Base-by-base conservation (phyloP, 2,888 invertebrate species). In the Lasioglossum marginatum region DNA sequence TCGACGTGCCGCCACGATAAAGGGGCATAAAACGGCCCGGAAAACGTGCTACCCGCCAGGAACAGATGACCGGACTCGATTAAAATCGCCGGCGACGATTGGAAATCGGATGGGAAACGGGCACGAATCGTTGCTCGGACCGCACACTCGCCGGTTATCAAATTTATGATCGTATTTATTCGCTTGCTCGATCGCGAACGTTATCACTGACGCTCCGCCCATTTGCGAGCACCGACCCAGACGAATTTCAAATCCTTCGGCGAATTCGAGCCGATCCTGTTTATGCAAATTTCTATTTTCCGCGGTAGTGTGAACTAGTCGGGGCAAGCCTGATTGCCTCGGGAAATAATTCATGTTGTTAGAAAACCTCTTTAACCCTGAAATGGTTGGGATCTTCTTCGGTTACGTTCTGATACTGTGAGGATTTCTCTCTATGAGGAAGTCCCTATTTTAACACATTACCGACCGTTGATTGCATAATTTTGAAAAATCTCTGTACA, bases 81-180 rank as follows among this genome's bases (percentile, higher is more conserved):
- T 83, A 83, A 80, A 77, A 76, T 80, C 80, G 43, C 37, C 34
- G 34, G 45, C 74, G 57, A 31, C 82, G 34, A 57, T 74, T 66
- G 68, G 68, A 68, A 45, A 74, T 68, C 68, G n/a, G 52, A 14
- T 57, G 16, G n/a, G 16, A 34, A 43, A 40, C 31, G 19, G 27
- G 48, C 74, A 74, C 79, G 57, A 79, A 74, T 79, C 37, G 37
- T 45, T 19, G n/a, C 34, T 14, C 66, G 75, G 31, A 75, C 40
- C 66, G 75, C 40, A 75, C 31, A 68, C 31, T 43, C 6, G 19
- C 37, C 45, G 57, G 70, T 81, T 76, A 76, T 81, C 76, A 23
- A 75, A 80, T 76, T 81, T 81, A 76, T 68, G 70, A 81, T 52
- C 70, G 70, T 70, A 70, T 81, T 81, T 81, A 68, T 71, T 45